A percentile compares a stretch with the other conserved stretches of the same genome.
Conservation (phyloP, 2,797 vertebrate species). For the Bradypodion ventrale region DNA sequence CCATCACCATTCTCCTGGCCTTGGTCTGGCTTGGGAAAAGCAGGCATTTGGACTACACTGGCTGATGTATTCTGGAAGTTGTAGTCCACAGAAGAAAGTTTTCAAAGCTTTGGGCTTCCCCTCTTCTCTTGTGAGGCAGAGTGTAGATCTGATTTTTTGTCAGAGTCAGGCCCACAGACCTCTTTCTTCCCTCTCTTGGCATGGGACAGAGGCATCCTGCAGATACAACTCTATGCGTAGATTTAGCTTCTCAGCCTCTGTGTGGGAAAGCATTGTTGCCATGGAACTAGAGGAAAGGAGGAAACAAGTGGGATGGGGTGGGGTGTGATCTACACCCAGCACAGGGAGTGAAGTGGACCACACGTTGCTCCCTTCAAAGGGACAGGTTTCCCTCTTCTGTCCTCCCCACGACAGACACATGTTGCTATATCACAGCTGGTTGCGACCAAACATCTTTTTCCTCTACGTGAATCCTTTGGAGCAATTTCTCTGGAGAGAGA, state of each 20-base stretch:
- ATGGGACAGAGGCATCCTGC: not conserved
- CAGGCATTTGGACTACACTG: not conserved
- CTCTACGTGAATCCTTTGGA: not conserved
- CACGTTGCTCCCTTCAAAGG: constrained; percentile 1
- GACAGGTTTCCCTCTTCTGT: not conserved
- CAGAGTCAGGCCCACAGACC: not conserved
- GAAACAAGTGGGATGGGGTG: not conserved
- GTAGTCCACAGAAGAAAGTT: not conserved
- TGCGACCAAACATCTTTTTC: constrained; percentile 20
- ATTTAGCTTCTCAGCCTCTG: not conserved
- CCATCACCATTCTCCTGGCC: too few relatives aligned
- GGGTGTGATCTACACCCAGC: not conserved
- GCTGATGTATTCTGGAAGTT: not conserved
- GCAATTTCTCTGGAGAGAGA: not conserved
- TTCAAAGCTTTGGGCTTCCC: not conserved
- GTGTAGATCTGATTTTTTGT: too few relatives aligned
- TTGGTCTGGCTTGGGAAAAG: not conserved
- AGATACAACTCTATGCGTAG: not conserved
- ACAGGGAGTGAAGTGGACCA: not conserved
- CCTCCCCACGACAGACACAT: not conserved
- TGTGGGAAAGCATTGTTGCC: not conserved
- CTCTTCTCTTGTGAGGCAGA: not conserved
- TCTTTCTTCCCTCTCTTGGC: not conserved
- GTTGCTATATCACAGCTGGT: not conserved
- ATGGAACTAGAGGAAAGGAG: not conserved